These are phyloP conservation scores for Sakesphorus luctuosus DNA, from an alignment of 2,113 vertebrate species.

Conservation along the genomic window DNA sequence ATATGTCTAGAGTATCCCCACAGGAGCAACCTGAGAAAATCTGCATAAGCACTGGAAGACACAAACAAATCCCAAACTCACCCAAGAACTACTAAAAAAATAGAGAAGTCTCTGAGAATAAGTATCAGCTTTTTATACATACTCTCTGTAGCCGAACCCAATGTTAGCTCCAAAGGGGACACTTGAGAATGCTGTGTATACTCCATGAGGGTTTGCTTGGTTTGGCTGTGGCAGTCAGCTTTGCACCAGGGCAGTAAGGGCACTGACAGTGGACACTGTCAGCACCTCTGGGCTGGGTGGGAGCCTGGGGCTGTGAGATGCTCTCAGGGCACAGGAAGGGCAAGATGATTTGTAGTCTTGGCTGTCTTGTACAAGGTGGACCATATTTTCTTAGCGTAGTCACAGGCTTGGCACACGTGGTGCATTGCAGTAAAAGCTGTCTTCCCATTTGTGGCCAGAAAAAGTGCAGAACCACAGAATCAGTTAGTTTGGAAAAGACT, in stretches of 20 bases:
- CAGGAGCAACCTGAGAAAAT: not conserved
- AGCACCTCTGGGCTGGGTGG: not conserved
- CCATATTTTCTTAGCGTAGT: not conserved
- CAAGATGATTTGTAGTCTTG: not conserved
- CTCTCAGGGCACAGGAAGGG: not conserved
- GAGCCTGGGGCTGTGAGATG: not conserved
- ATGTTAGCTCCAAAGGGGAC: not conserved
- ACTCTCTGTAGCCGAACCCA: not conserved
- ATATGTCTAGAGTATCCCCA: not conserved
- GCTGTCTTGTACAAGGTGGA: not conserved
- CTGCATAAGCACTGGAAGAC: not conserved
- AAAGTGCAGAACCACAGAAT: not conserved
- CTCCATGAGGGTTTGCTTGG: not conserved
- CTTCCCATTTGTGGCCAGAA: not conserved
- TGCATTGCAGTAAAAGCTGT: not conserved
- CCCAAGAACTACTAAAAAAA: not conserved
- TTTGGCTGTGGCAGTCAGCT: not conserved
- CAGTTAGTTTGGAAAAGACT: not conserved
- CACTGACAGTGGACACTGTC: not conserved
- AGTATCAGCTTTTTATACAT: accelerated
- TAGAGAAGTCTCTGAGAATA: not conserved
- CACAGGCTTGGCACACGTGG: accelerated
- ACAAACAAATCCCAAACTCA: not conserved
- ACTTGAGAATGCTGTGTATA: not conserved
- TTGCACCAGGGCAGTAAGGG: not conserved